phyloP scores from a whole-genome alignment of 2,888 invertebrate genomes.

The Drosophila lutescens region DNA sequence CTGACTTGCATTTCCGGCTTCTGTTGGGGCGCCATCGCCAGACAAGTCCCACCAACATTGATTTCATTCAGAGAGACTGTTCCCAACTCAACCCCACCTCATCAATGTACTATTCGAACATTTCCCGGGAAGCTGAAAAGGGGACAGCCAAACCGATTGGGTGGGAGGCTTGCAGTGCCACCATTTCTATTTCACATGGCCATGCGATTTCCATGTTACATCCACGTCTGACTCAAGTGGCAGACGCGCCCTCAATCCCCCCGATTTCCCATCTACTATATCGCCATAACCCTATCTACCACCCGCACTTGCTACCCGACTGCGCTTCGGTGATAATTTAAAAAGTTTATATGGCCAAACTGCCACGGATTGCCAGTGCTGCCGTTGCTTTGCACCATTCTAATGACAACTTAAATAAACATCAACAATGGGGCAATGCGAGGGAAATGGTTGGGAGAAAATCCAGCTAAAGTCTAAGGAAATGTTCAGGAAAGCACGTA shows the following conservation, averaged over 20 bases:
- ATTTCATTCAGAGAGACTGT: conserved; percentile 14
- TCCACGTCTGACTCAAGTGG: conserved; percentile 65
- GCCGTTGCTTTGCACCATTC: conserved; percentile 61
- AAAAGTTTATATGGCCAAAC: conserved; percentile 73
- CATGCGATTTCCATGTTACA: conserved; percentile 73
- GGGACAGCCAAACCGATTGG: conserved; percentile 12
- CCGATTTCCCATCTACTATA: not conserved
- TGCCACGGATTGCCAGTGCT: conserved; percentile 41
- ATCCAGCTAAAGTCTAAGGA: conserved; percentile 20
- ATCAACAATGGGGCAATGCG: conserved; percentile 53
- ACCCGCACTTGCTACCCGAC: conserved; percentile 43
- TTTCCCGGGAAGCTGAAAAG: conserved; percentile 39
- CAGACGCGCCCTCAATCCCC: conserved; percentile 39
- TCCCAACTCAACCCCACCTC: conserved; percentile 16
- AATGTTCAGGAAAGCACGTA: conserved; percentile 15
- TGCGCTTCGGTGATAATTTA: conserved; percentile 74
- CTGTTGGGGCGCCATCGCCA: conserved; percentile 57
- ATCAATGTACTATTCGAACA: conserved; percentile 38
- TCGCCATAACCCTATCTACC: not conserved
- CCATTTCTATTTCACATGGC: conserved; percentile 69
- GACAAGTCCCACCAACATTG: conserved; percentile 34
- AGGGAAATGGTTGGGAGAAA: conserved; percentile 23
- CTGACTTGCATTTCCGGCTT: conserved; percentile 68
- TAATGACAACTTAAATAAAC: conserved; percentile 79
- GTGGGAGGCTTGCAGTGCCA: conserved; percentile 16